Conservation (phyloP, 2,888 invertebrate species). For the Corbicula japonica region DNA sequence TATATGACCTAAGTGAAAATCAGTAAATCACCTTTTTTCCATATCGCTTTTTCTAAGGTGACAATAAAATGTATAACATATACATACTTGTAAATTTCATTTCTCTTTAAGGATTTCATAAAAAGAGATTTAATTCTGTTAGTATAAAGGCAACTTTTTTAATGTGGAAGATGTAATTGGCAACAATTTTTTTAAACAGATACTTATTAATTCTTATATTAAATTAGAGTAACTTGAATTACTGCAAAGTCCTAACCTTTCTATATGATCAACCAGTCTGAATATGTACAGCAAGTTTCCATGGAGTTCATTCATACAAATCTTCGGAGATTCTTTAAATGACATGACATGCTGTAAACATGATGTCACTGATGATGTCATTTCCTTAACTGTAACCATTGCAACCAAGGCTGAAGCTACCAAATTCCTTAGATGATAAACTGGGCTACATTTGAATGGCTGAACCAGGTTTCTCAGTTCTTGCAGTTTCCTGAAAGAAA, state of each 20-base stretch:
- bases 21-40: too few relatives aligned
- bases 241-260: slow-evolving; percentile 51
- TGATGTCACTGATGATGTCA: slow-evolving; percentile 48
- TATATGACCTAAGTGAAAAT: too few relatives aligned
- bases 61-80: too few relatives aligned
- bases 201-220: too few relatives aligned
- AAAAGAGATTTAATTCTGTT: too few relatives aligned
- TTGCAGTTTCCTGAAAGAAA: slow-evolving; percentile 54
- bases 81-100: too few relatives aligned
- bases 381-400: slow-evolving; percentile 69
- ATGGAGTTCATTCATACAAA: slow-evolving; percentile 69
- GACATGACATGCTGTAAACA: slow-evolving; percentile 45
- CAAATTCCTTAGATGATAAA: slow-evolving; percentile 80
- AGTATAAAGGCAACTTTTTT: too few relatives aligned
- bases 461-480: slow-evolving; percentile 55
- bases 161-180: too few relatives aligned
- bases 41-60: too few relatives aligned
- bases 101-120: too few relatives aligned
- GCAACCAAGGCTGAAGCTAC: slow-evolving; percentile 78
- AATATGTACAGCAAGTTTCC: slow-evolving; percentile 71
- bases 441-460: slow-evolving; percentile 72
- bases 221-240: too few relatives aligned
- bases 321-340: not conserved
- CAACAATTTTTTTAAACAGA: too few relatives aligned
- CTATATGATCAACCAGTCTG: slow-evolving; percentile 61